These are phyloP conservation scores for Sebastes cheni DNA, from an alignment of 2,797 vertebrate genomes.

Conservation along the genomic window DNA sequence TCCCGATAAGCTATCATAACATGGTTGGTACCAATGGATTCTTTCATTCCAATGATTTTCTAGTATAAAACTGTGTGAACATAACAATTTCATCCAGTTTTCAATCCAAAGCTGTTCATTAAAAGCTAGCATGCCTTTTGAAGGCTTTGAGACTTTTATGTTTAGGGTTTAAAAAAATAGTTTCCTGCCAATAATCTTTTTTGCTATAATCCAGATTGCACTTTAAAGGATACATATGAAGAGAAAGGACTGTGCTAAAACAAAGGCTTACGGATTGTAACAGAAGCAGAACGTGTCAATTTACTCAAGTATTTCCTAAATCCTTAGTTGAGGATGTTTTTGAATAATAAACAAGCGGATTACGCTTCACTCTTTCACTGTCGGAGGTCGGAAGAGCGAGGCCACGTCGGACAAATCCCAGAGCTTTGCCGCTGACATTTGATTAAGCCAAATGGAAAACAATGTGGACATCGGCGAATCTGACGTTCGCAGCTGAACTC, in stretches of 20 bases:
- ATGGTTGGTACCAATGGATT: too few species aligned
- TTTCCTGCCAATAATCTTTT: background rate
- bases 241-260: conserved; percentile 7
- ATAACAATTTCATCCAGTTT: background rate
- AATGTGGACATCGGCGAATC: conserved; percentile 58
- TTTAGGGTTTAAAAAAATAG: background rate
- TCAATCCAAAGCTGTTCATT: background rate
- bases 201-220: conserved; percentile 10
- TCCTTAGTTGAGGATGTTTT: conserved; percentile 43
- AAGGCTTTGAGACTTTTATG: background rate
- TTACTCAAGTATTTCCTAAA: conserved; percentile 49
- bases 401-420: conserved; percentile 58
- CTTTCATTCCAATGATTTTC: too few species aligned
- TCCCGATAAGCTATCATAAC: too few species aligned
- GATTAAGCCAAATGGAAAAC: conserved; percentile 70
- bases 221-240: background rate
- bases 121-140: background rate
- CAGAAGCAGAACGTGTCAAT: conserved; percentile 34
- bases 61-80: too few species aligned
- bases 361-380: conserved; percentile 45
- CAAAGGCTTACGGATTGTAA: conserved; percentile 13
- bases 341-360: conserved; percentile 64
- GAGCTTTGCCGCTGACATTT: conserved; percentile 64
- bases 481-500: conserved; percentile 30
- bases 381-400: conserved; percentile 40